Conservation (phyloP, 2,888 invertebrate species). For the Drosophila anceps region DNA sequence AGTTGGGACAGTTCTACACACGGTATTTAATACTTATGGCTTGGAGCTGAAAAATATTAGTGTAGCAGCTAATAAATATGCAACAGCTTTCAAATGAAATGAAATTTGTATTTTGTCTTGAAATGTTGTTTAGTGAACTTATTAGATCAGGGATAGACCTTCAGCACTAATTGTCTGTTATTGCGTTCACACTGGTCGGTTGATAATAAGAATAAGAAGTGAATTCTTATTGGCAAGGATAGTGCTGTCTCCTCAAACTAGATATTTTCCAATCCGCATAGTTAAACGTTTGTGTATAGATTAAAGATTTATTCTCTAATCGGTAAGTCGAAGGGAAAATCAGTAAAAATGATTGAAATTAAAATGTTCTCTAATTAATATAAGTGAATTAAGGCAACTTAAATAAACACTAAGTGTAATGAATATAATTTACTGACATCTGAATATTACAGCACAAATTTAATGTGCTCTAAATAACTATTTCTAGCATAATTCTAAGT, state of each 20-base stretch:
- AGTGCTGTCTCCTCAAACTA: background rate
- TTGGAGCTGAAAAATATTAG: background rate
- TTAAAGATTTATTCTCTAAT: no score
- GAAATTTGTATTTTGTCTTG: background rate
- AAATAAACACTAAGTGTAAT: no score
- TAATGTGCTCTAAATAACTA: no score
- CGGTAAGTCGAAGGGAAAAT: no score
- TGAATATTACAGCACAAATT: no score
- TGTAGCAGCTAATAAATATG: background rate
- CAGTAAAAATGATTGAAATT: no score
- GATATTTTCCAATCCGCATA: background rate
- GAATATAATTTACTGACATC: no score
- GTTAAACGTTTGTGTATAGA: background rate
- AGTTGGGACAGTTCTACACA: background rate
- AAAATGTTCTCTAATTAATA: no score
- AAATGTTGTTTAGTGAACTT: background rate
- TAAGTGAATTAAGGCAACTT: no score
- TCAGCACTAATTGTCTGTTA: background rate
- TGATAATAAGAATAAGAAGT: background rate
- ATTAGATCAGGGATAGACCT: background rate
- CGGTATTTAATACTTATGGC: background rate
- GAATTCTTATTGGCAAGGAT: background rate
- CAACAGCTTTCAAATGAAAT: background rate
- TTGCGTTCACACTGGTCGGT: background rate
- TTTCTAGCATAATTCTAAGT: no score